Evolutionary conservation across 2,888 invertebrate genomes (phyloP), one percentile per base, ranked within the genome.

Genomic region (Nemurella pictetii): DNA sequence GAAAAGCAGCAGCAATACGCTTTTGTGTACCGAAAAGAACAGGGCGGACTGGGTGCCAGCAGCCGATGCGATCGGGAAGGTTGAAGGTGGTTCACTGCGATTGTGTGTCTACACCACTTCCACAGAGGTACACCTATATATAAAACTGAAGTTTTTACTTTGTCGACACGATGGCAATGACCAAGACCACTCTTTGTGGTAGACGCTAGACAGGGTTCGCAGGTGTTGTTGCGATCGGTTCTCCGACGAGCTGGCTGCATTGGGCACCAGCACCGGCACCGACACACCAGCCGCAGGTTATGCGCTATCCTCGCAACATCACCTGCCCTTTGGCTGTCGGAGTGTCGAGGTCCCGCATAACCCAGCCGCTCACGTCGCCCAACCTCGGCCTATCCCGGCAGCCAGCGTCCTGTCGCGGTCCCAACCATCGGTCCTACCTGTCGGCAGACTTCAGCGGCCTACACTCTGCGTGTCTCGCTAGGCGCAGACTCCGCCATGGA

Each of bases 1-100:
- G 55, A 12, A 55, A 55, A 55, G 55, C 55, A 55, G 55, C 55
- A 55, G 55, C 55, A 55, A 55, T 20, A 55, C 20, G 55, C 55
- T 55, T 32, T 55, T 55, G 55, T 55, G 9, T 20, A 55, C 55
- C 55, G 15, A 15, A n/a, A 20, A 32, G 32, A 32, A 20, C 55
- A 12, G 20, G 20, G 30, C 80, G 35, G 28, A 1, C 82, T 72
- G 72, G 72, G 55, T 72, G 55, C n/a, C n/a, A n/a, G n/a, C n/a
- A n/a, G n/a, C 82, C 72, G 82, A 27, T 81, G 80, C 25, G 9
- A 26, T 55, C 55, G 15, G 9, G 55, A 36, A 82, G 82, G 82
- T 82, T 82, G 82, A 82, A 82, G 82, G 82, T 82, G 82, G 82
- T 82, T 55, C 29, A 82, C 29, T 72, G 55, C 26, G 82, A 82